Conservation (phyloP, 2,888 invertebrate species). For the Callyntrura sp. region DNA sequence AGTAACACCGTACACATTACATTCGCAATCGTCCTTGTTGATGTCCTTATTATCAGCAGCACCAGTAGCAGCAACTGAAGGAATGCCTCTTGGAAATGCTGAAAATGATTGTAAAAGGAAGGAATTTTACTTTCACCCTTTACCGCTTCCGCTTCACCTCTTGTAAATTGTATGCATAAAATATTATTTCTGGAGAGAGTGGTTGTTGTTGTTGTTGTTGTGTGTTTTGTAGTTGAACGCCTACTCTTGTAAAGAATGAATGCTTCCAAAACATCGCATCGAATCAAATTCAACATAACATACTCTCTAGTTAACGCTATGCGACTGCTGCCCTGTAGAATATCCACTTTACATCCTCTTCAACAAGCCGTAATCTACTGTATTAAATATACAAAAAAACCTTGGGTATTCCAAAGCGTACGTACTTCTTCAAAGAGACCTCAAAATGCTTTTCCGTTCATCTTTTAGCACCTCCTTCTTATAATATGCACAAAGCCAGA, state of each 20-base stretch:
- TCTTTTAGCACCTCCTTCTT: conserved; percentile 34
- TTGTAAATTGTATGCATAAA: conserved; percentile 75
- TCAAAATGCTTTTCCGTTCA: conserved; percentile 9
- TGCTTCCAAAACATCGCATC: conserved; percentile 68
- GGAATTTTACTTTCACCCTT: conserved; percentile 54
- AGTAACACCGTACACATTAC: conserved; percentile 13
- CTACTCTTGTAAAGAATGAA: conserved; percentile 44
- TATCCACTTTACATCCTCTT: neutral
- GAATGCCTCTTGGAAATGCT: conserved; percentile 51
- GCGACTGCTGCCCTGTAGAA: neutral
- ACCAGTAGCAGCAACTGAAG: conserved; percentile 35
- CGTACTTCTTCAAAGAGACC: conserved; percentile 32
- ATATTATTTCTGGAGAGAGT: conserved; percentile 63
- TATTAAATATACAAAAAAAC: no score
- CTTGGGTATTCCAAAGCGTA: no score
- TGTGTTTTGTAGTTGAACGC: neutral
- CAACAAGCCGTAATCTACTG: no score
- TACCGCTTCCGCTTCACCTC: conserved; percentile 55
- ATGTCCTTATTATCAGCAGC: conserved; percentile 55
- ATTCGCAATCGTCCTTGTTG: conserved; percentile 30
- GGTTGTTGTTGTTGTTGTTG: conserved; percentile 34
- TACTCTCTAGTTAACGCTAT: neutral
- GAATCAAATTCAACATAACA: conserved; percentile 62
- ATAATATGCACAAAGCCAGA: conserved; percentile 36
- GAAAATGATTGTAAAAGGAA: conserved; percentile 59